Percentiles rank a stretch among this genome's conserved stretches.
phyloP scores from a whole-genome alignment of 2,888 invertebrate species.

The Coelogynopora nodosa region DNA sequence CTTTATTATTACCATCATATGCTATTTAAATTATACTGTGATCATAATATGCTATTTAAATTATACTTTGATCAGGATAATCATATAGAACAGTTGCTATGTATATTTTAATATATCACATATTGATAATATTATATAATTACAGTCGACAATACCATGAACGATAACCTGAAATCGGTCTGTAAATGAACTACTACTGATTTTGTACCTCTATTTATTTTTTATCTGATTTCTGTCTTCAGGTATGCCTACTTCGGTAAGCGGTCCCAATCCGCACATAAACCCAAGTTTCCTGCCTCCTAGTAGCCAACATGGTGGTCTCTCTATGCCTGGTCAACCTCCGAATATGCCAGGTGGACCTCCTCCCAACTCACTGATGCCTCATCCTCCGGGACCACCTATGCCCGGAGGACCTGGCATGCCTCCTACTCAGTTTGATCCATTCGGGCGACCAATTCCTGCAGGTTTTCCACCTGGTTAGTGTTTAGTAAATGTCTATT shows the following conservation, averaged over 20 bases:
- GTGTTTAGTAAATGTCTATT: too few relatives aligned
- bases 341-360: constrained; percentile 65
- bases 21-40: too few relatives aligned
- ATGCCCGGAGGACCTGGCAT: constrained; percentile 14
- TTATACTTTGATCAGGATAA: too few relatives aligned
- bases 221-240: too few relatives aligned
- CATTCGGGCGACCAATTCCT: constrained; percentile 47
- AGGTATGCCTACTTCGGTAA: background rate
- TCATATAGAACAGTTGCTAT: too few relatives aligned
- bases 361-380: constrained; percentile 47
- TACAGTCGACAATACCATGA: too few relatives aligned
- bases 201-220: background rate
- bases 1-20: too few relatives aligned
- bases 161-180: too few relatives aligned
- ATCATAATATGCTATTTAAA: too few relatives aligned
- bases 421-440: constrained; percentile 46
- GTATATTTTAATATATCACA: too few relatives aligned
- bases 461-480: background rate
- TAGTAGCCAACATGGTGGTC: background rate
- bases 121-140: too few relatives aligned
- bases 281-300: constrained; percentile 94
- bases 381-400: constrained; percentile 55
- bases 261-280: constrained; percentile 77
- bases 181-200: too few relatives aligned
- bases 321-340: constrained; percentile 64